phyloP scores from a whole-genome alignment of 2,797 vertebrate genomes.

The Rhabdophis nuchalis region DNA sequence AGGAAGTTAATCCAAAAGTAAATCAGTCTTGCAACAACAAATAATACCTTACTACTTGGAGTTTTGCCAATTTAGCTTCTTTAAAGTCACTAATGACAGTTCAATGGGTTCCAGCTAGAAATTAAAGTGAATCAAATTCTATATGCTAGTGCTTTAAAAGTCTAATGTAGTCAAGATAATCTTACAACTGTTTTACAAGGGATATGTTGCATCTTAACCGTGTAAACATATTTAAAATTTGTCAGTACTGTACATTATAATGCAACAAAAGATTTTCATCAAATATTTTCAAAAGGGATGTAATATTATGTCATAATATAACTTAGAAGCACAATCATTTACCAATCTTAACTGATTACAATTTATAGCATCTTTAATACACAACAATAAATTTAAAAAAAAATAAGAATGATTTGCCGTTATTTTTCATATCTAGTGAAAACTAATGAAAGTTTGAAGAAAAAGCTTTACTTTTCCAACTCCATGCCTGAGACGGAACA shows the following conservation, averaged over 20 bases:
- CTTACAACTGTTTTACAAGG: slow-evolving; percentile 7
- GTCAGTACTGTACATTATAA: not conserved
- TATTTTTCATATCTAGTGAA: not conserved
- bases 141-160: slow-evolving; percentile 2
- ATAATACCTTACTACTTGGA: slow-evolving; percentile 11
- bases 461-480: not conserved
- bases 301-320: not conserved
- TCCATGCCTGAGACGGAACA: not conserved
- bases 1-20: slow-evolving; percentile 27
- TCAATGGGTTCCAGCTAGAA: slow-evolving; percentile 11
- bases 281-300: not conserved
- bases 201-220: not conserved
- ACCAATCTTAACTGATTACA: not conserved
- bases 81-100: slow-evolving; percentile 23
- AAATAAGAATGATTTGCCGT: not conserved
- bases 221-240: not conserved
- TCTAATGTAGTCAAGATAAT: slow-evolving; percentile 5
- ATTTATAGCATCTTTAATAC: not conserved
- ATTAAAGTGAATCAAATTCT: slow-evolving; percentile 15
- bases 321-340: not conserved
- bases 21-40: slow-evolving; percentile 21
- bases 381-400: not conserved
- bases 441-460: not conserved
- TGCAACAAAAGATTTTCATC: not conserved
- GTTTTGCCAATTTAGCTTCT: slow-evolving; percentile 5